Conservation (phyloP, 2,888 invertebrate species). For the Zygogramma bicolorata region DNA sequence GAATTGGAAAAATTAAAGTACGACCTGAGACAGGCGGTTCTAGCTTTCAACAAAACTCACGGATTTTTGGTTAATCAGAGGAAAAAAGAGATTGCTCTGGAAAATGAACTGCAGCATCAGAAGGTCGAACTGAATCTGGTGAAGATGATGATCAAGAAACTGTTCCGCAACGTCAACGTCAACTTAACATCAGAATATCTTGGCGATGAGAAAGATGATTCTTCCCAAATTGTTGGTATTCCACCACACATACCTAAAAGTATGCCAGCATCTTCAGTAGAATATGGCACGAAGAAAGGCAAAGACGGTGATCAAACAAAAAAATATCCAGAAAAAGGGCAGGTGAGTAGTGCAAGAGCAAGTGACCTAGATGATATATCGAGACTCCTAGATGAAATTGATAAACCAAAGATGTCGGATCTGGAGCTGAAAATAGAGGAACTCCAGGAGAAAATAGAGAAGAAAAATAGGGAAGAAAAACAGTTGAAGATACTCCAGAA, state of each 20-base stretch:
- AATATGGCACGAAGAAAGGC: neutral
- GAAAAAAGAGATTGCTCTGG: constrained; percentile 46
- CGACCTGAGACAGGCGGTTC: constrained; percentile 43
- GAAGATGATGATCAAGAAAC: constrained; percentile 39
- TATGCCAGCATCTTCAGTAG: constrained; percentile 5
- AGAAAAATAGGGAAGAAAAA: constrained; percentile 41
- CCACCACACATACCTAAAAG: constrained; percentile 23
- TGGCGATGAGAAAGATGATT: constrained; percentile 15
- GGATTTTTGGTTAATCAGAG: constrained; percentile 42
- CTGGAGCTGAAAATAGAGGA: constrained; percentile 45
- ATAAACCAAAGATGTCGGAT: constrained; percentile 33
- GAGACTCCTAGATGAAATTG: constrained; percentile 20
- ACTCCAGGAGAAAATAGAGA: constrained; percentile 46
- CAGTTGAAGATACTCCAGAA: constrained; percentile 10
- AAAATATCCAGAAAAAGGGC: neutral
- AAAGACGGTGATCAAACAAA: neutral
- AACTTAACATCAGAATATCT: constrained; percentile 3
- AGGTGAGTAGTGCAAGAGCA: constrained; percentile 18
- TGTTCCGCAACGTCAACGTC: constrained; percentile 26
- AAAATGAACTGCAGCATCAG: constrained; percentile 50
- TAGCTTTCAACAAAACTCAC: constrained; percentile 48
- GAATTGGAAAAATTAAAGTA: constrained; percentile 46
- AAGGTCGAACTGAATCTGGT: constrained; percentile 43
- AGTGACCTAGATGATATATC: constrained; percentile 35
- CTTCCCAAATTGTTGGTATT: constrained; percentile 14